Evolutionary conservation across 2,888 invertebrate species (phyloP).

Genomic region (Caenorhabditis sp.): DNA sequence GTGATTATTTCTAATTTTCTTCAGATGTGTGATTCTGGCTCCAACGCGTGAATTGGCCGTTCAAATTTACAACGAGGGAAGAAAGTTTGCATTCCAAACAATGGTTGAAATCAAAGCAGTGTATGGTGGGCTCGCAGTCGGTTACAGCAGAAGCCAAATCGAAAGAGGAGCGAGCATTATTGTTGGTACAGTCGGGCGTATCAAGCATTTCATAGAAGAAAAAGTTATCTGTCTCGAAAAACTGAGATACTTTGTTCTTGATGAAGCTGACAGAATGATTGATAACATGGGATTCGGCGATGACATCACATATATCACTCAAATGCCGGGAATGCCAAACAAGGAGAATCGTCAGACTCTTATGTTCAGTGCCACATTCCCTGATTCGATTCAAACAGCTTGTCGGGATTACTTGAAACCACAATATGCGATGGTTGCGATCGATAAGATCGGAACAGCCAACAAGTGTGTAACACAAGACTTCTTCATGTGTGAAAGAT

Average conservation of each 20-base stretch:
- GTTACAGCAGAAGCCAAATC: constrained; percentile 16
- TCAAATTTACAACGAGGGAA: constrained; percentile 86
- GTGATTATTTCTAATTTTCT: background rate
- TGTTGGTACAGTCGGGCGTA: constrained; percentile 52
- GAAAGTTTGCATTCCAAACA: constrained; percentile 79
- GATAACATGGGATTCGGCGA: constrained; percentile 75
- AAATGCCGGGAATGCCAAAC: constrained; percentile 17
- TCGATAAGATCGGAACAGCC: constrained; percentile 92
- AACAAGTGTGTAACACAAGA: constrained; percentile 86
- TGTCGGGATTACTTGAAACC: constrained; percentile 81
- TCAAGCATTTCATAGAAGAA: constrained; percentile 47
- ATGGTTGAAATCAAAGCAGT: constrained; percentile 41
- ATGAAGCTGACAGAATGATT: constrained; percentile 80
- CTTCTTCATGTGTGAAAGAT: constrained; percentile 71
- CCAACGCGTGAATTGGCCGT: constrained; percentile 89
- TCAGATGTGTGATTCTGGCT: constrained; percentile 77
- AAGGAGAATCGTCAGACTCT: constrained; percentile 41
- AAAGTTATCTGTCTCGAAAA: constrained; percentile 39
- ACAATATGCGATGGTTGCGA: constrained; percentile 84
- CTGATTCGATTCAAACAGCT: constrained; percentile 80
- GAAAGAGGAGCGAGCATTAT: constrained; percentile 45
- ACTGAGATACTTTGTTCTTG: constrained; percentile 50
- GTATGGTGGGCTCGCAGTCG: constrained; percentile 51
- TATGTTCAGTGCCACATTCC: constrained; percentile 78
- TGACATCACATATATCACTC: constrained; percentile 29